A percentile compares a stretch with the other conserved stretches of the same genome.
Conservation (phyloP, 2,888 invertebrate genomes). For the Dynastes hyllus region DNA sequence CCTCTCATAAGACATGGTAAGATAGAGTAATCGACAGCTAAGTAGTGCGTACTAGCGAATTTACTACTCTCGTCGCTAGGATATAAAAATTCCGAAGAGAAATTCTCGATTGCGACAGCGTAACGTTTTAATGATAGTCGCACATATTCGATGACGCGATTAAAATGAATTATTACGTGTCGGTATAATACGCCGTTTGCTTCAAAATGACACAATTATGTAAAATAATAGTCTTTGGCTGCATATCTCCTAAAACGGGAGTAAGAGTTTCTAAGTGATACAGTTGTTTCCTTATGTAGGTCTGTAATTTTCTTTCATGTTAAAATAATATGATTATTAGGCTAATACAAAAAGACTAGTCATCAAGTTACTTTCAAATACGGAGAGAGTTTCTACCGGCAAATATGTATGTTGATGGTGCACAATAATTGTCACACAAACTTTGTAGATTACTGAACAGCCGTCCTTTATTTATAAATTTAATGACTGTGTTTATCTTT, state of each 20-base stretch:
- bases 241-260: neutral
- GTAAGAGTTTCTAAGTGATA: slow-evolving; percentile 1
- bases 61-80: slow-evolving; percentile 10
- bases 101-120: slow-evolving; percentile 9
- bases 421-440: no score
- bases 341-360: no score
- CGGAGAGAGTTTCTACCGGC: no score
- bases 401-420: no score
- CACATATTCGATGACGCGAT: neutral
- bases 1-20: neutral
- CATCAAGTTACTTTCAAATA: no score
- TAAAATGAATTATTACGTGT: slow-evolving; percentile 17
- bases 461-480: no score
- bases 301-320: no score
- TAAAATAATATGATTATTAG: no score
- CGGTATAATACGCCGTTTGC: neutral
- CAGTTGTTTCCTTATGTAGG: neutral
- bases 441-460: no score
- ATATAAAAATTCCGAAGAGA: slow-evolving; percentile 37
- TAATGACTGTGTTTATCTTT: no score
- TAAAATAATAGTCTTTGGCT: slow-evolving; percentile 3
- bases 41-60: slow-evolving; percentile 5
- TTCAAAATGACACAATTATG: neutral
- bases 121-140: slow-evolving; percentile 22
- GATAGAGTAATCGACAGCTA: neutral